These are phyloP conservation scores for Cettia cetti DNA, from an alignment of 2,113 vertebrate genomes.

Conservation along the genomic window DNA sequence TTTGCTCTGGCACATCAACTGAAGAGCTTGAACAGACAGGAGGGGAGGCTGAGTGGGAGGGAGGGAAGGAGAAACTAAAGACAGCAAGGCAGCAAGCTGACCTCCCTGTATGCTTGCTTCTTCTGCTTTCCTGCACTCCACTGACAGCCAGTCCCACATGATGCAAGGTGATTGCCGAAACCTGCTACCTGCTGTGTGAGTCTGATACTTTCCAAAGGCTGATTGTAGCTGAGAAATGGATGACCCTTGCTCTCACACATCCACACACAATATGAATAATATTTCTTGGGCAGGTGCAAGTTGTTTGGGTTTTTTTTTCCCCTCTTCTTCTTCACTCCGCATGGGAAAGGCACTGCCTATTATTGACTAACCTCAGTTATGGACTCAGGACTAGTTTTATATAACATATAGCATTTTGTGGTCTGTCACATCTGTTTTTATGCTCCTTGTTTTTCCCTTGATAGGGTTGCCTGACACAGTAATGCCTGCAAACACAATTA, in stretches of 20 bases:
- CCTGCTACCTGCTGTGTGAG: conserved; percentile 23
- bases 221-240: conserved; percentile 12
- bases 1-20: neutral
- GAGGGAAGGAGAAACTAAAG: neutral
- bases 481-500: neutral
- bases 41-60: neutral
- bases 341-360: neutral
- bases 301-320: neutral
- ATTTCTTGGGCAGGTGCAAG: conserved; percentile 21
- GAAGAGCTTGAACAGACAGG: neutral
- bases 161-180: conserved; percentile 12
- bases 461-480: neutral
- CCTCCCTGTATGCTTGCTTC: neutral
- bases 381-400: neutral
- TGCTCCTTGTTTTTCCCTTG: neutral
- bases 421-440: neutral
- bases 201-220: conserved; percentile 15
- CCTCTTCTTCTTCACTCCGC: neutral
- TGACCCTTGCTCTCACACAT: conserved; percentile 35
- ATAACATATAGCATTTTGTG: neutral
- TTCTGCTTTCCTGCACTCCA: neutral
- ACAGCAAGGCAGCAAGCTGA: neutral
- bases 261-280: neutral
- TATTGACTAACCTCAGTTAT: neutral
- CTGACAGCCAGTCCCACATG: neutral